A percentile compares a stretch with the other conserved stretches of the same genome.
These are phyloP conservation scores for Tuberolachnus salignus DNA, from an alignment of 2,888 invertebrate species.

Conservation along the genomic window DNA sequence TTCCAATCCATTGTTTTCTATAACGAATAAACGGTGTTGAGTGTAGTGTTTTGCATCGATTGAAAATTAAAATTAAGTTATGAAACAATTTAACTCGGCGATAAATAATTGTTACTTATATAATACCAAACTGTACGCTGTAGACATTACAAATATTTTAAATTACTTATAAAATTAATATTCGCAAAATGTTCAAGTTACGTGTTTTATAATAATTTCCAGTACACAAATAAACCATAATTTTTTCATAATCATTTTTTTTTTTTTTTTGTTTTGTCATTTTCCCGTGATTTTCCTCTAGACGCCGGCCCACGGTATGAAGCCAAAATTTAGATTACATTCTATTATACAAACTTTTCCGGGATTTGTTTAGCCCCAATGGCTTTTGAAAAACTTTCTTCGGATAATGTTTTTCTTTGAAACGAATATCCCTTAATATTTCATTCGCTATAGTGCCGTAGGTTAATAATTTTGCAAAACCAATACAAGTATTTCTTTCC, in stretches of 20 bases:
- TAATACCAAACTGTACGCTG: background rate
- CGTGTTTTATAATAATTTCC: background rate
- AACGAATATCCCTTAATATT: slow-evolving; percentile 55
- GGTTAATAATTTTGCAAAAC: slow-evolving; percentile 54
- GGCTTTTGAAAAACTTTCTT: slow-evolving; percentile 53
- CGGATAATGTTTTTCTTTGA: slow-evolving; percentile 54
- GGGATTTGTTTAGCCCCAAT: slow-evolving; percentile 53
- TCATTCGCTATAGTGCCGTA: slow-evolving; percentile 48
- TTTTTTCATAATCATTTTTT: slow-evolving; percentile 1
- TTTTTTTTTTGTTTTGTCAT: too few species aligned
- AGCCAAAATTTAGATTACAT: slow-evolving; percentile 54
- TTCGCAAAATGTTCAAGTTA: background rate
- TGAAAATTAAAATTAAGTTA: background rate
- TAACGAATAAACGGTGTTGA: background rate
- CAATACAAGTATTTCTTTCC: slow-evolving; percentile 54
- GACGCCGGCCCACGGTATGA: background rate
- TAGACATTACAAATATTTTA: background rate
- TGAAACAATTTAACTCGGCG: background rate
- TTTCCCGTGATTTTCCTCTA: background rate
- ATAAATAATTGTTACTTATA: slow-evolving; percentile 6
- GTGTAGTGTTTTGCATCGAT: background rate
- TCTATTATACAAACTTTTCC: slow-evolving; percentile 55
- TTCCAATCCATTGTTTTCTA: background rate
- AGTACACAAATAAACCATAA: background rate
- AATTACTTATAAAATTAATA: background rate